These are phyloP conservation scores for Perca flavescens DNA, from an alignment of 2,113 vertebrate species.

Conservation along the genomic window DNA sequence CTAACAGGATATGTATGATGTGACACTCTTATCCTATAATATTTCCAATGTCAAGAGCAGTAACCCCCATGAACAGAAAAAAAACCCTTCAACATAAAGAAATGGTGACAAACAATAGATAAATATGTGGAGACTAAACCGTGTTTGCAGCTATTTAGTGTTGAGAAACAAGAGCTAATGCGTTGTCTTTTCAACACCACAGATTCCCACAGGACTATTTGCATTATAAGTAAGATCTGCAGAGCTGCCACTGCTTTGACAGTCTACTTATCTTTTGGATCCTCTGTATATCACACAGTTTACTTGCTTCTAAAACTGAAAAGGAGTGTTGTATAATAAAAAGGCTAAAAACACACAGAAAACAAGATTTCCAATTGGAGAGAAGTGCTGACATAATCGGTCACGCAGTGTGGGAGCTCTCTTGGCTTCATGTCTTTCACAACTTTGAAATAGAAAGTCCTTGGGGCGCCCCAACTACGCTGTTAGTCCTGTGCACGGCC, in stretches of 20 bases:
- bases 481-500: slow-evolving; percentile 58
- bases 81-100: slow-evolving; percentile 42
- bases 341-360: slow-evolving; percentile 61
- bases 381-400: slow-evolving; percentile 54
- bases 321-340: slow-evolving; percentile 66
- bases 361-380: slow-evolving; percentile 61
- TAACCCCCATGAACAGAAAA: slow-evolving; percentile 28
- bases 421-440: slow-evolving; percentile 38
- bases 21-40: slow-evolving; percentile 54
- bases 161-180: slow-evolving; percentile 4
- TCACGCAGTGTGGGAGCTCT: slow-evolving; percentile 25
- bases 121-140: slow-evolving; percentile 48
- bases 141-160: neutral
- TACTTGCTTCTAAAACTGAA: slow-evolving; percentile 39
- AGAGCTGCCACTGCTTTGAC: neutral
- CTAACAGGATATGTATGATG: slow-evolving; percentile 41
- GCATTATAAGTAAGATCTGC: neutral
- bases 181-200: slow-evolving; percentile 1
- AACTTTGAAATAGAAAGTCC: slow-evolving; percentile 45
- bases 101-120: slow-evolving; percentile 50
- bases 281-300: slow-evolving; percentile 32
- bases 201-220: slow-evolving; percentile 7
- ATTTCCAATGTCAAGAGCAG: slow-evolving; percentile 59
- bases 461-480: slow-evolving; percentile 45
- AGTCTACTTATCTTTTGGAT: slow-evolving; percentile 1